phyloP scores from a whole-genome alignment of 2,113 vertebrate species.

The Notarius lentiginosus region DNA sequence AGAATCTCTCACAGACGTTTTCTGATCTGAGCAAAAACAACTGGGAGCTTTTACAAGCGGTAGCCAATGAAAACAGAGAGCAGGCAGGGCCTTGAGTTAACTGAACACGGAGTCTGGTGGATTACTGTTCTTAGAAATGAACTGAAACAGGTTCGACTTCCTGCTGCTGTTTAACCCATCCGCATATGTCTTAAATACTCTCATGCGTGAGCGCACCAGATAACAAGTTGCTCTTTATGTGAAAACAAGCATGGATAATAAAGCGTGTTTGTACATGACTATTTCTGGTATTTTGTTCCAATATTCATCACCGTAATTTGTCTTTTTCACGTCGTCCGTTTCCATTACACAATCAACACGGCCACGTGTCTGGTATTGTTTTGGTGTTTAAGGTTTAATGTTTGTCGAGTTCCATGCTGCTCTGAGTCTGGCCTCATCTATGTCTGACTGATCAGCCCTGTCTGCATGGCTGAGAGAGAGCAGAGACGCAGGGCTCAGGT shows the following conservation, averaged over 20 bases:
- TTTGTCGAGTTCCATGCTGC: slow-evolving; percentile 18
- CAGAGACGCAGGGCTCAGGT: background rate
- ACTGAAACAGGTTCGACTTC: background rate
- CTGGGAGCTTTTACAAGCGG: background rate
- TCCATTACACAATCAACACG: background rate
- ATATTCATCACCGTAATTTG: background rate
- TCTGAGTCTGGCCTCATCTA: slow-evolving; percentile 19
- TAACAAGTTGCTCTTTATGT: background rate
- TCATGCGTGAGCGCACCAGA: background rate
- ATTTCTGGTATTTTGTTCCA: background rate
- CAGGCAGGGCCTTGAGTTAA: background rate
- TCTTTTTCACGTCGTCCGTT: background rate
- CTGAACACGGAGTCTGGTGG: background rate
- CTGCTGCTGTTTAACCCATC: slow-evolving; percentile 2
- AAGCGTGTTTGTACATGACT: background rate
- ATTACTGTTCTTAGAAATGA: slow-evolving; percentile 8
- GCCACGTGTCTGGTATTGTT: slow-evolving; percentile 20
- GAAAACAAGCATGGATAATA: background rate
- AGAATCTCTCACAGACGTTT: background rate
- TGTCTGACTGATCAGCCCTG: slow-evolving; percentile 30
- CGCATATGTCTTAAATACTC: background rate
- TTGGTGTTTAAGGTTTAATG: slow-evolving; percentile 11
- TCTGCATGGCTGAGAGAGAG: slow-evolving; percentile 11
- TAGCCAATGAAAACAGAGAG: background rate
- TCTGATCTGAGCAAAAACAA: background rate